A percentile compares a stretch with the other conserved stretches of the same genome.
phyloP scores from a whole-genome alignment of 2,888 invertebrate genomes.

The Drosophila algonquin region DNA sequence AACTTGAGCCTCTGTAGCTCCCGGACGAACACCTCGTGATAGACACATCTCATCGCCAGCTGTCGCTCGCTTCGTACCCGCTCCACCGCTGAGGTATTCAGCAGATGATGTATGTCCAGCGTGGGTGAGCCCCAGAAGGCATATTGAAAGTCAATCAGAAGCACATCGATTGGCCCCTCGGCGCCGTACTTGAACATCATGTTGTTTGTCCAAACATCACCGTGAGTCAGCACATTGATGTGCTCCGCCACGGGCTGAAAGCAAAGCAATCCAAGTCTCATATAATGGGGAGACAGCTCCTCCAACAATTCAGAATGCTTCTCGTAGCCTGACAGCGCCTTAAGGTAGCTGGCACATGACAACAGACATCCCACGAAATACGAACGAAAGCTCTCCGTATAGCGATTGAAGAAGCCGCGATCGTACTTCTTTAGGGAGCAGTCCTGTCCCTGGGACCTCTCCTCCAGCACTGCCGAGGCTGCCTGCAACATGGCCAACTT shows the following conservation, averaged over 20 bases:
- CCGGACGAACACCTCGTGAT: constrained; percentile 62
- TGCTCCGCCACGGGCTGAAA: constrained; percentile 64
- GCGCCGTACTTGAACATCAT: constrained; percentile 78
- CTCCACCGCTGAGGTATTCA: constrained; percentile 78
- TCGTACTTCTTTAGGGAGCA: constrained; percentile 66
- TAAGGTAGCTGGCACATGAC: constrained; percentile 68
- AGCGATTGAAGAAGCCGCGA: constrained; percentile 78
- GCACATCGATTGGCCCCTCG: constrained; percentile 66
- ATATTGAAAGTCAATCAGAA: constrained; percentile 81
- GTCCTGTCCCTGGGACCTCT: constrained; percentile 78
- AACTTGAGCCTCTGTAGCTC: constrained; percentile 65
- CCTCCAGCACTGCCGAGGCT: constrained; percentile 83
- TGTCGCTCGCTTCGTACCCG: constrained; percentile 65
- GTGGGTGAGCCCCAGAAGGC: constrained; percentile 80
- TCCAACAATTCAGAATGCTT: constrained; percentile 65
- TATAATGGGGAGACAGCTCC: constrained; percentile 61
- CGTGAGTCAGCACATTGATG: constrained; percentile 78
- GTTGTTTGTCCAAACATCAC: constrained; percentile 82
- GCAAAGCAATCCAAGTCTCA: constrained; percentile 72
- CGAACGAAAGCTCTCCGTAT: constrained; percentile 71
- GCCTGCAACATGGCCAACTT: constrained; percentile 85
- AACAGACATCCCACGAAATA: constrained; percentile 69
- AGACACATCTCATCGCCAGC: constrained; percentile 75
- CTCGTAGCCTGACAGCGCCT: constrained; percentile 62
- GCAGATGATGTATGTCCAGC: constrained; percentile 79